Conservation (phyloP, 35 echinoderm and acorn worm genomes). For the Apostichopus parvimensis region DNA sequence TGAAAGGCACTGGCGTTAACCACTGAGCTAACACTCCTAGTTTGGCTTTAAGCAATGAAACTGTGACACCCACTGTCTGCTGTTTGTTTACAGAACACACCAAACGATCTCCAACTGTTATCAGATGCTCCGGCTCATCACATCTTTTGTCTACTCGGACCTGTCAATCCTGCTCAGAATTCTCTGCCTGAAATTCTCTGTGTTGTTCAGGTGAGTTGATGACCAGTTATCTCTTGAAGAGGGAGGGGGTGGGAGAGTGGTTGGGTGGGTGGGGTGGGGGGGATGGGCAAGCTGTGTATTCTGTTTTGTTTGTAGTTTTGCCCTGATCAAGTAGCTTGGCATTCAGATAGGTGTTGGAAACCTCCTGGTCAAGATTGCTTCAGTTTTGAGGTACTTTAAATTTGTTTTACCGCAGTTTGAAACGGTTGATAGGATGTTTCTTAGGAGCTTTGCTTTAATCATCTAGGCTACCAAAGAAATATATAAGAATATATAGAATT, state of each 20-base stretch:
- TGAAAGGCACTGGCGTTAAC: too few relatives aligned
- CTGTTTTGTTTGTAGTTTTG: too few relatives aligned
- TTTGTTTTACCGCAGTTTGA: too few relatives aligned
- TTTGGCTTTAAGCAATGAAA: neutral
- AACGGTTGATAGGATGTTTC: too few relatives aligned
- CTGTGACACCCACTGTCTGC: neutral
- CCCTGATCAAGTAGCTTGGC: too few relatives aligned
- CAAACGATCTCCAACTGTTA: slow-evolving; percentile 93
- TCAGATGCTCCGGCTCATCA: slow-evolving; percentile 97
- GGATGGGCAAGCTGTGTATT: neutral
- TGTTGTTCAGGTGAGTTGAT: slow-evolving; percentile 83
- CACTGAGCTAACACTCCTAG: too few relatives aligned
- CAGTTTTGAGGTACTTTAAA: too few relatives aligned
- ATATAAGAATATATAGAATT: too few relatives aligned
- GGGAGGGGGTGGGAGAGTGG: neutral
- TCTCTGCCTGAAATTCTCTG: slow-evolving; percentile 87
- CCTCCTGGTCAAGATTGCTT: too few relatives aligned
- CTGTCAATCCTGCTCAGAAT: slow-evolving; percentile 80
- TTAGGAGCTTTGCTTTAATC: too few relatives aligned
- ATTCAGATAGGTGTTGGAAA: too few relatives aligned
- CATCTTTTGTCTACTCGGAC: slow-evolving; percentile 83
- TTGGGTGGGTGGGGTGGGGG: neutral
- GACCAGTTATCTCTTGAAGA: neutral
- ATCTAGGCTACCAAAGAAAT: too few relatives aligned
- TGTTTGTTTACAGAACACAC: slow-evolving; percentile 79